Conservation (phyloP, 2,797 vertebrate genomes). For the Siniperca undulata region DNA sequence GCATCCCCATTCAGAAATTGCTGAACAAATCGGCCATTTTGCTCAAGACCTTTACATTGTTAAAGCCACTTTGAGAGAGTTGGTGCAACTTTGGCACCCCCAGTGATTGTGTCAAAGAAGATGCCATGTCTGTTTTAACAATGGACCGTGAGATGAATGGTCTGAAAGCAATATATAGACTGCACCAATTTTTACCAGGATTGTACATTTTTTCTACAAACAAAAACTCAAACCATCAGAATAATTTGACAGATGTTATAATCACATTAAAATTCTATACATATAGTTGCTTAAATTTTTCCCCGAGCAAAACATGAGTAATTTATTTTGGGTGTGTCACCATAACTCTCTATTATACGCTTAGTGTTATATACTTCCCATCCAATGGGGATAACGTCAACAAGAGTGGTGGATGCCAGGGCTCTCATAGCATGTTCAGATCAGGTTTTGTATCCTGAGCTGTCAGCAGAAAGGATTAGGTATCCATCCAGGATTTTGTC, state of each 20-base stretch:
- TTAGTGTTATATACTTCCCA: not conserved
- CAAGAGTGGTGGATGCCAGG: not conserved
- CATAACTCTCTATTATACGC: not conserved
- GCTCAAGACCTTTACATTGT: not conserved
- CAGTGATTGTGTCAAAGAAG: not conserved
- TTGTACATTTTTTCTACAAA: not conserved
- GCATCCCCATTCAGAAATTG: not conserved
- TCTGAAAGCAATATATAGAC: not conserved
- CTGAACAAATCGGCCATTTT: not conserved
- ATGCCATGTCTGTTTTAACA: not conserved
- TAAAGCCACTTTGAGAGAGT: not conserved
- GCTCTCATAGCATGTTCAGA: not conserved
- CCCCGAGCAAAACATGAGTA: not conserved
- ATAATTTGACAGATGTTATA: not conserved
- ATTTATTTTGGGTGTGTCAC: not conserved
- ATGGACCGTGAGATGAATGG: no score
- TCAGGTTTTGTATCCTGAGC: conserved; percentile 10
- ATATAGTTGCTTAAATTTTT: not conserved
- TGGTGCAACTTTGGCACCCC: not conserved
- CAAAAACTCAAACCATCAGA: not conserved
- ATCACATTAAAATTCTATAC: not conserved
- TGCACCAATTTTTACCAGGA: not conserved
- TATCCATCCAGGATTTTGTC: conserved; percentile 12
- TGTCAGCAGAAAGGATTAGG: conserved; percentile 4
- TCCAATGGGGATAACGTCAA: not conserved